Percentiles rank a stretch among this genome's conserved stretches.
These are phyloP conservation scores for Nyctalus aviator DNA, from an alignment of 2,797 vertebrate genomes.

Conservation along the genomic window DNA sequence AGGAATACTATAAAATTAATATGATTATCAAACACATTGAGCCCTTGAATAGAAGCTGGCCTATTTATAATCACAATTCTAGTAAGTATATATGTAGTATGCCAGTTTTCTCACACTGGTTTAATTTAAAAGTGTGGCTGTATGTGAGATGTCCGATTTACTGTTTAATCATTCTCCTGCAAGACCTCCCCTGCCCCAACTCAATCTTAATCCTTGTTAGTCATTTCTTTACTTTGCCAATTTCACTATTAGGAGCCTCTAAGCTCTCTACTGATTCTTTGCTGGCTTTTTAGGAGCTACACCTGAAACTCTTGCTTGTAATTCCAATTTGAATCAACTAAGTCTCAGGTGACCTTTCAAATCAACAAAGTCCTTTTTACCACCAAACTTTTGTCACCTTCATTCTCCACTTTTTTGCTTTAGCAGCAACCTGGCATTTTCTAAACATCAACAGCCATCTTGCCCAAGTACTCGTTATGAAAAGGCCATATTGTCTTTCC, in stretches of 20 bases:
- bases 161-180: neutral
- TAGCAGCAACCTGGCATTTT: neutral
- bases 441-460: neutral
- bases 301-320: neutral
- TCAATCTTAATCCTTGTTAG: neutral
- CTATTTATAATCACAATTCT: conserved; percentile 8
- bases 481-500: neutral
- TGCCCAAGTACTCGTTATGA: neutral
- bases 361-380: neutral
- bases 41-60: neutral
- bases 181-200: neutral
- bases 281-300: neutral
- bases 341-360: neutral
- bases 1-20: neutral
- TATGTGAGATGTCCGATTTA: neutral
- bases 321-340: neutral
- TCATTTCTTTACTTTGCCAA: neutral
- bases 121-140: neutral
- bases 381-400: neutral
- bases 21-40: neutral
- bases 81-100: neutral
- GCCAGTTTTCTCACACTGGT: neutral
- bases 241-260: neutral
- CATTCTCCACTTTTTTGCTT: neutral
- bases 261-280: neutral